Evolutionary conservation across 64 coral and sea anemone genomes (phyloP).

Genomic region (Pocillopora verrucosa): DNA sequence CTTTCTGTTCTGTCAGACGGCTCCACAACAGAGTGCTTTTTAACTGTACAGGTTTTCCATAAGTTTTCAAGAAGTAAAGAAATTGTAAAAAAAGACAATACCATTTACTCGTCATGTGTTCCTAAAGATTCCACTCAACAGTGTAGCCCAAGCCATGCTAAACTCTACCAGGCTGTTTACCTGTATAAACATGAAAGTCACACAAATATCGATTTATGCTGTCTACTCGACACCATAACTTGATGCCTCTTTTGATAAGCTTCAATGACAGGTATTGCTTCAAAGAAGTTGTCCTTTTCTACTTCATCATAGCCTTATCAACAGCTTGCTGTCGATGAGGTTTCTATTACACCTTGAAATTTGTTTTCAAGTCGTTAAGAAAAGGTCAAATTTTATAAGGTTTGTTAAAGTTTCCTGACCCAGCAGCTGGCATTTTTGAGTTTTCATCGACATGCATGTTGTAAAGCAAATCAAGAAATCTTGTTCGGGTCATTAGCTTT

Average conservation of each 20-base stretch:
- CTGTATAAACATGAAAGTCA: constrained; percentile 45
- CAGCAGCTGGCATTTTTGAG: constrained; percentile 49
- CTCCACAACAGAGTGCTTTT: no score
- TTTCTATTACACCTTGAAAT: constrained; percentile 10
- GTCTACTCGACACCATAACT: constrained; percentile 60
- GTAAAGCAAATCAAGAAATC: constrained; percentile 11
- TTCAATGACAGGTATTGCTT: constrained; percentile 61
- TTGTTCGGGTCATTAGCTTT: constrained; percentile 21
- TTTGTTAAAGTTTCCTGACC: no score
- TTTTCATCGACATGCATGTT: constrained; percentile 38
- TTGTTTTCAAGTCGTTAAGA: no score
- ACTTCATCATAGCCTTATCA: constrained; percentile 46
- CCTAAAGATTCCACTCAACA: constrained; percentile 16
- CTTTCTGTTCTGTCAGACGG: no score
- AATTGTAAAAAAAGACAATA: constrained; percentile 45
- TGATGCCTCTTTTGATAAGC: constrained; percentile 51
- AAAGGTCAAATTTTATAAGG: no score
- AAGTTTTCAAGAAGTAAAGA: not conserved
- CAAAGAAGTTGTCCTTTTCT: constrained; percentile 33
- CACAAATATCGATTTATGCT: constrained; percentile 30
- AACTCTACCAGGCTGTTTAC: not conserved
- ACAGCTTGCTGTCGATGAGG: constrained; percentile 38
- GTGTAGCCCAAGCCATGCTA: constrained; percentile 1
- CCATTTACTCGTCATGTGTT: constrained; percentile 19
- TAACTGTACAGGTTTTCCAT: no score